Conservation (phyloP, 2,113 vertebrate genomes). For the Eptatretus burgeri region DNA sequence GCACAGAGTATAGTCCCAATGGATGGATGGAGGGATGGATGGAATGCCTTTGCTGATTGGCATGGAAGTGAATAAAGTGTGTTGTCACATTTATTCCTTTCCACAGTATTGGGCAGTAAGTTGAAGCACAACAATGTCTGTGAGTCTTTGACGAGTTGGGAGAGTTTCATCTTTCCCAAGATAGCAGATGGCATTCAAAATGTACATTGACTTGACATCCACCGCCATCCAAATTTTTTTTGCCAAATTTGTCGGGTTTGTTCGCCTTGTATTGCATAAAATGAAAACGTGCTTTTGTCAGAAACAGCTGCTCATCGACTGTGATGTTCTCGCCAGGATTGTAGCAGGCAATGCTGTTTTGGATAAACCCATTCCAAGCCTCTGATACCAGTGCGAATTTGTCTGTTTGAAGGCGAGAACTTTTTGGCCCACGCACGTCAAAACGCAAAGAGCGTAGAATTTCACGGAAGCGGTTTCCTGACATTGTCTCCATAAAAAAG, state of each 20-base stretch:
- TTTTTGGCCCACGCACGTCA: too few relatives aligned
- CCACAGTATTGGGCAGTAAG: slow-evolving; percentile 3
- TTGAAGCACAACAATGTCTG: background rate
- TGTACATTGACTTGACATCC: slow-evolving; percentile 9
- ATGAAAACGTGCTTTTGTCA: slow-evolving; percentile 8
- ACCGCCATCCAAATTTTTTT: slow-evolving; percentile 10
- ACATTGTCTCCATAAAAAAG: too few relatives aligned
- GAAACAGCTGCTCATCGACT: slow-evolving; percentile 10
- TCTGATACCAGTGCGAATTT: too few relatives aligned
- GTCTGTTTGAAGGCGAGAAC: too few relatives aligned
- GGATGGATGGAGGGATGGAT: too few relatives aligned
- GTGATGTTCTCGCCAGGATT: slow-evolving; percentile 10
- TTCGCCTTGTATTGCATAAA: slow-evolving; percentile 11
- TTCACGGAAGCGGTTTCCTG: too few relatives aligned
- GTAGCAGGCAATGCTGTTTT: background rate
- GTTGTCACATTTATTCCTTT: background rate
- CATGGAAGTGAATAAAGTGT: background rate
- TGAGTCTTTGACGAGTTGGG: background rate
- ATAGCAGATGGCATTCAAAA: slow-evolving; percentile 9
- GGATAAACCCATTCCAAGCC: too few relatives aligned
- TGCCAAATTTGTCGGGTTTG: slow-evolving; percentile 9
- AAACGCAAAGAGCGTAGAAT: too few relatives aligned
- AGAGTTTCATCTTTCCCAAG: slow-evolving; percentile 9
- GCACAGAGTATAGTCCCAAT: too few relatives aligned
- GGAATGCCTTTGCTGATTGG: too few relatives aligned